Conservation (phyloP, 1,140 invertebrate genomes). For the Temnothorax longispinosus region DNA sequence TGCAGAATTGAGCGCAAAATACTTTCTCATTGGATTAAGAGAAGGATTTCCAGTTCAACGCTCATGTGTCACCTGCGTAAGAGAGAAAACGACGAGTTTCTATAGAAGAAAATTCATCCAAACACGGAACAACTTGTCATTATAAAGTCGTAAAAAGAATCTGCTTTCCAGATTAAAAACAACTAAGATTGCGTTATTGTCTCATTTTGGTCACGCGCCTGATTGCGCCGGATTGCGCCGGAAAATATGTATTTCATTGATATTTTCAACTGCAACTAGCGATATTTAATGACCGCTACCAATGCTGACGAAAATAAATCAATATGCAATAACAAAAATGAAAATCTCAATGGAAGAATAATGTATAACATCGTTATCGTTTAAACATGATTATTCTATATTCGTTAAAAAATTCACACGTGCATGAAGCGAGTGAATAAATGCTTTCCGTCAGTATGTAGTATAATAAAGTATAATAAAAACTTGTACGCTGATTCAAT, state of each 20-base stretch:
- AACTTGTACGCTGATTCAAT: conserved; percentile 35
- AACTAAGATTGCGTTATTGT: background rate
- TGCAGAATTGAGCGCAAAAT: background rate
- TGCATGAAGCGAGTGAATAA: background rate
- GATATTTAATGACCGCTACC: background rate
- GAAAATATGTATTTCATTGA: background rate
- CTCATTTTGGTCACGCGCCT: no score
- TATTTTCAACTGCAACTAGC: background rate
- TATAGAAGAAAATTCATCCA: conserved; percentile 17
- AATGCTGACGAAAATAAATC: background rate
- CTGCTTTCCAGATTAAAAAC: background rate
- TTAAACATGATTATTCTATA: background rate
- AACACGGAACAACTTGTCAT: conserved; percentile 13
- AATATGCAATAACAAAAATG: background rate
- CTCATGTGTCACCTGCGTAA: background rate
- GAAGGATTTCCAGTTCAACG: conserved; percentile 41
- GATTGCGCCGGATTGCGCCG: no score
- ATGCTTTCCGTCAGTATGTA: background rate
- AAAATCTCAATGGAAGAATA: background rate
- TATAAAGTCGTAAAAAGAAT: conserved; percentile 14
- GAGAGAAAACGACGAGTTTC: background rate
- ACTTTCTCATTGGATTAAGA: conserved; percentile 29
- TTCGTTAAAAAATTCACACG: background rate
- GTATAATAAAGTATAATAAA: conserved; percentile 7
- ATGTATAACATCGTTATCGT: background rate